Percentiles rank a stretch among this genome's conserved stretches.
These are phyloP conservation scores for Geopemphigus sp. DNA, from an alignment of 1,140 invertebrate species.

Conservation along the genomic window DNA sequence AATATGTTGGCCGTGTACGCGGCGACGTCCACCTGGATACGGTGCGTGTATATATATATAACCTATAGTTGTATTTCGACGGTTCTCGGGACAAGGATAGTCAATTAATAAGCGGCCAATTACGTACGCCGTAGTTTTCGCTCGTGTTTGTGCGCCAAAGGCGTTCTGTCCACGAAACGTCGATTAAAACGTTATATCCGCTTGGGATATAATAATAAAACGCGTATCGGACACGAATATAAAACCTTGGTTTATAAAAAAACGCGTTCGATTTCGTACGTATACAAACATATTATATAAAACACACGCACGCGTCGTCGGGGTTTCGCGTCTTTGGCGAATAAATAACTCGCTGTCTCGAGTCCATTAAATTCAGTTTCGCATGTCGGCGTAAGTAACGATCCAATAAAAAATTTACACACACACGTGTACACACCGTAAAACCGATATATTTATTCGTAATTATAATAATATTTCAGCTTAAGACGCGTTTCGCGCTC, in stretches of 20 bases:
- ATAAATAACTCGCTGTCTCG: constrained; percentile 36
- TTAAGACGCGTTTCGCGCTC: constrained; percentile 12
- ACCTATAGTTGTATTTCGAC: neutral
- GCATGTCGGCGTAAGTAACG: constrained; percentile 28
- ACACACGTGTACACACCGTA: neutral
- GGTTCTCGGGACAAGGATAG: constrained; percentile 7
- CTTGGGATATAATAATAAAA: neutral
- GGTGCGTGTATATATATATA: no score
- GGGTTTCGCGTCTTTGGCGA: constrained; percentile 9
- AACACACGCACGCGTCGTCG: neutral
- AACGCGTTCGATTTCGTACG: constrained; percentile 12
- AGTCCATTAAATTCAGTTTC: constrained; percentile 42
- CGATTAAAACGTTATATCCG: constrained; percentile 21
- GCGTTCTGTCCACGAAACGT: neutral
- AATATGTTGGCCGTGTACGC: no score
- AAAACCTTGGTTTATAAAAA: constrained; percentile 18
- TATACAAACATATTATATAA: neutral
- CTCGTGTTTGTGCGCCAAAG: neutral
- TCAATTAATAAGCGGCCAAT: constrained; percentile 23
- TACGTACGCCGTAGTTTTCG: neutral
- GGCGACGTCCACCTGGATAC: neutral
- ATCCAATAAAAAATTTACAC: constrained; percentile 13
- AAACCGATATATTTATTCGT: constrained; percentile 15
- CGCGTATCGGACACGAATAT: neutral
- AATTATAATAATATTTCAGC: constrained; percentile 35